These are phyloP conservation scores for Aramus guarauna DNA, from an alignment of 2,113 vertebrate species.

Conservation along the genomic window DNA sequence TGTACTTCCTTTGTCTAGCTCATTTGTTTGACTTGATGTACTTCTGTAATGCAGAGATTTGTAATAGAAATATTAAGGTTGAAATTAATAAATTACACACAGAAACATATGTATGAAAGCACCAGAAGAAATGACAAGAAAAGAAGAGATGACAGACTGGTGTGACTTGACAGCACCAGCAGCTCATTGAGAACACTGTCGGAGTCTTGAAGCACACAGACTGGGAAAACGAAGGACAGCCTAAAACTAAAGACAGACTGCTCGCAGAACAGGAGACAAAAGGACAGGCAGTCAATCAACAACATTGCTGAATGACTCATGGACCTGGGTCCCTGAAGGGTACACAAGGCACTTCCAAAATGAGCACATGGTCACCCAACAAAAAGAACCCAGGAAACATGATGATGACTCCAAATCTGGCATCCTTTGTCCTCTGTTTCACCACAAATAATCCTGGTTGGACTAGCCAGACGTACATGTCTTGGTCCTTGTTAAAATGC, in stretches of 20 bases:
- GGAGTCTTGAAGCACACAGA: neutral
- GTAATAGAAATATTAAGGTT: neutral
- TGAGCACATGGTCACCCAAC: neutral
- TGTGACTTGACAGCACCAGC: neutral
- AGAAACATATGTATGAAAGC: neutral
- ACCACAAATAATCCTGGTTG: neutral
- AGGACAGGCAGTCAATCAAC: neutral
- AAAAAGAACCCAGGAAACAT: neutral
- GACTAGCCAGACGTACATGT: neutral
- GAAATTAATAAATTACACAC: neutral
- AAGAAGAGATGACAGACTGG: neutral
- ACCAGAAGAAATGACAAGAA: neutral
- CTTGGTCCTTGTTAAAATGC: neutral
- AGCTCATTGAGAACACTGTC: neutral
- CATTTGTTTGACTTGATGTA: neutral
- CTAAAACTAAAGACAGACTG: neutral
- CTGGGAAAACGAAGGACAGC: neutral
- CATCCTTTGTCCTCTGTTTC: neutral
- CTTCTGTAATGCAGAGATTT: neutral
- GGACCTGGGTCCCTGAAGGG: neutral
- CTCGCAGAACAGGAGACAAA: neutral
- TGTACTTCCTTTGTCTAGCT: neutral
- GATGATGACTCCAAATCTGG: neutral
- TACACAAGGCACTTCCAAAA: neutral
- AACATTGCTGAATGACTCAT: neutral